phyloP scores from a whole-genome alignment of 1,140 invertebrate genomes.

The Bilobella aurantiaca region DNA sequence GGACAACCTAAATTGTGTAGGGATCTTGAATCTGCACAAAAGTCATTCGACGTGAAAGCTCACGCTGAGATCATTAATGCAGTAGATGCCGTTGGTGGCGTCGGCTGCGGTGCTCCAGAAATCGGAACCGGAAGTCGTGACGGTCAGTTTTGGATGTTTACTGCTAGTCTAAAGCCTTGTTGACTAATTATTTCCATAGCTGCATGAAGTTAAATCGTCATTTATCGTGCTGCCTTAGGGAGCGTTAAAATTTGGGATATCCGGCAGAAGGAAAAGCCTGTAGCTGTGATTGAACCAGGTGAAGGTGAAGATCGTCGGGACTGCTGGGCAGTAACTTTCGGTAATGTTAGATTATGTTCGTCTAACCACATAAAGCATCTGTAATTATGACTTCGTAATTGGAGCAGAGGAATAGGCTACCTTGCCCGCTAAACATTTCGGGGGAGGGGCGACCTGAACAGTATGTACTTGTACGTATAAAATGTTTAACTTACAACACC shows the following conservation, averaged over 20 bases:
- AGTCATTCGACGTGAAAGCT: conserved; percentile 70
- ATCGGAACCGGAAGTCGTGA: conserved; percentile 86
- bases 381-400: no score
- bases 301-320: conserved; percentile 57
- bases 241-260: conserved; percentile 92
- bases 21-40: conserved; percentile 63
- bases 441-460: no score
- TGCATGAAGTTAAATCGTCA: not conserved
- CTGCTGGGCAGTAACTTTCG: conserved; percentile 79
- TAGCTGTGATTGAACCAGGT: conserved; percentile 72
- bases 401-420: no score
- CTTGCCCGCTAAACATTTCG: no score
- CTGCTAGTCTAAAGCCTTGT: not conserved
- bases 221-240: no score
- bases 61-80: conserved; percentile 82
- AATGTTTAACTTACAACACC: no score
- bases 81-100: conserved; percentile 81
- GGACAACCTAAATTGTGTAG: conserved; percentile 46
- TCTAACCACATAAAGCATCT: no score
- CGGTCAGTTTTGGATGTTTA: conserved; percentile 48
- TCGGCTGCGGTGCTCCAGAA: conserved; percentile 80
- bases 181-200: no score
- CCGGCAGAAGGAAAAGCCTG: conserved; percentile 74
- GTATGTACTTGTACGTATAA: no score
- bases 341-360: conserved; percentile 42